Evolutionary conservation across 2,888 invertebrate species (phyloP), one percentile per base, ranked within the genome.

Genomic region (Drosophila fungiperda): DNA sequence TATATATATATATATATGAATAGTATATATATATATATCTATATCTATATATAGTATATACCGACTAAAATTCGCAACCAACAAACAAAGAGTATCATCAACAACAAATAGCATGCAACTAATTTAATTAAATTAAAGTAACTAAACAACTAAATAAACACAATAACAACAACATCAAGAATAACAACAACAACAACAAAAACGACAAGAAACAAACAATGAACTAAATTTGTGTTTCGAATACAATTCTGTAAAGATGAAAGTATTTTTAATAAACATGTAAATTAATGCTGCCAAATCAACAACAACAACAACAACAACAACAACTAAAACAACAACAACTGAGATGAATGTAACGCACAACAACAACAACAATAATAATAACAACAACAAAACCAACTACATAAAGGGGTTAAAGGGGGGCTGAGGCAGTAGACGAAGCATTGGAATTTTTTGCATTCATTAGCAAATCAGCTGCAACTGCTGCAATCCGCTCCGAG

Each of bases 231-330:
- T 33, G 54, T 55, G 36, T 32, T 63, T 26, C 32, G 48, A 61
- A 54, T 59, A 45, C 50, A 64, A 60, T 17, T 36, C 42, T 35
- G 53, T 54, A 50, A n/a, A 52, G 59, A 53, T 80, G 52, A 40
- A 62, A 68, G 64, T 69, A 76, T 59, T 68, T 76, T 36, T 52
- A 82, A 80, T 75, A 82, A 88, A 76, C 55, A 87, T 87, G 84
- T 85, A 85, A 85, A 82, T 85, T 89, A 77, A 85, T 76, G 90
- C 85, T 85, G 85, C 90, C 85, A 85, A 73, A 64, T 70, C 62
- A 57, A 68, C 48, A 54, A 71, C 50, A 78, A 62, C 54, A 54
- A 60, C 1, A 23, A 23, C 54, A 50, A 61, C 12, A 42, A 52
- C 54, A 55, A 73, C 1, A 23, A 23, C 54, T 45, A 61, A 9